phyloP scores from a whole-genome alignment of 2,888 invertebrate genomes.

The Microctonus brassicae region DNA sequence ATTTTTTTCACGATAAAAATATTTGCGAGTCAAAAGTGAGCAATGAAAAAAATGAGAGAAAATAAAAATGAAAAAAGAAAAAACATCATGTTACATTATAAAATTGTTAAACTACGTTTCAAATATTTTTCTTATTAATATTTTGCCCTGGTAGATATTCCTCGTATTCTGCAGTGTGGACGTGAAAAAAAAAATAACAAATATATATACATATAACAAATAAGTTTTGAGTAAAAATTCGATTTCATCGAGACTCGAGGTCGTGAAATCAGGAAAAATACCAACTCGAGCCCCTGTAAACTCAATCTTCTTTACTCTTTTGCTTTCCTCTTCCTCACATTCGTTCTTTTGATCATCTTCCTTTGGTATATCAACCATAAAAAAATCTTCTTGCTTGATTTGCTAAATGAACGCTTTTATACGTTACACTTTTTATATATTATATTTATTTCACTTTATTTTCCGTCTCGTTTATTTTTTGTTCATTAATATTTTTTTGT shows the following conservation, averaged over 20 bases:
- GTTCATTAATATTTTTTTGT: not conserved
- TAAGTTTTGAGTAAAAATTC: not conserved
- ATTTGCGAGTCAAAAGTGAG: not conserved
- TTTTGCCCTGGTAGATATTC: too few species aligned
- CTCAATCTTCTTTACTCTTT: slow-evolving; percentile 22
- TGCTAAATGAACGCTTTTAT: not conserved
- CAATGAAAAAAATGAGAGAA: too few species aligned
- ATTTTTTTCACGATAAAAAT: slow-evolving; percentile 36
- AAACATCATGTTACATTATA: too few species aligned
- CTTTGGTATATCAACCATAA: slow-evolving; percentile 21
- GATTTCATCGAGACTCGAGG: slow-evolving; percentile 42
- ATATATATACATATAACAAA: too few species aligned
- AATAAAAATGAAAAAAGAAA: too few species aligned
- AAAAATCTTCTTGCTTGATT: not conserved
- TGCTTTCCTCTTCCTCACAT: slow-evolving; percentile 21
- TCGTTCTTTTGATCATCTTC: slow-evolving; percentile 2
- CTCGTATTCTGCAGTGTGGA: too few species aligned
- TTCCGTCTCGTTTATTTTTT: not conserved
- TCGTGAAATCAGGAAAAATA: slow-evolving; percentile 47
- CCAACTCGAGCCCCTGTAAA: slow-evolving; percentile 31
- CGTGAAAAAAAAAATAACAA: too few species aligned
- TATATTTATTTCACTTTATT: not conserved
- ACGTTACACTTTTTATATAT: not conserved
- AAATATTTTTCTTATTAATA: too few species aligned
- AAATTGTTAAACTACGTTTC: too few species aligned